These are phyloP conservation scores for Heterotis niloticus DNA, from an alignment of 2,113 vertebrate species.

Conservation along the genomic window DNA sequence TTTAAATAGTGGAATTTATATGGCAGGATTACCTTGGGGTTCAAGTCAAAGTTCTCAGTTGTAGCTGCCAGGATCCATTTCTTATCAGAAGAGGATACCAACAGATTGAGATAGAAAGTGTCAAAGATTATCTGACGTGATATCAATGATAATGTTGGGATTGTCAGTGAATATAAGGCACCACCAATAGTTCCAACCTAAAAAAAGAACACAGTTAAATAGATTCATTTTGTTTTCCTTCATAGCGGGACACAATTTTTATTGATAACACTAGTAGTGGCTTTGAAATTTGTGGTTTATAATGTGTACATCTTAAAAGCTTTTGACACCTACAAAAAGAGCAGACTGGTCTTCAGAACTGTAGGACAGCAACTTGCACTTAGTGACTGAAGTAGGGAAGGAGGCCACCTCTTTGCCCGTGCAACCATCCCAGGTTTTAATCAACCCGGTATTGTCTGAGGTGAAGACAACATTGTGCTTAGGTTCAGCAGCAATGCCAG, in stretches of 20 bases:
- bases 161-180: conserved; percentile 46
- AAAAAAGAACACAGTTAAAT: neutral
- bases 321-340: conserved; percentile 52
- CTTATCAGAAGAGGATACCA: conserved; percentile 60
- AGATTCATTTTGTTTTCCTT: no score
- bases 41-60: conserved; percentile 38
- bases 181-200: conserved; percentile 58
- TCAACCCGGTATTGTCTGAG: conserved; percentile 42
- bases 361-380: conserved; percentile 51
- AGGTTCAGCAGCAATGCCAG: conserved; percentile 48
- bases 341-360: conserved; percentile 46
- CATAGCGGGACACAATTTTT: neutral
- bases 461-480: conserved; percentile 54
- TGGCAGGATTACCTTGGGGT: conserved; percentile 52
- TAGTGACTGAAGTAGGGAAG: conserved; percentile 40
- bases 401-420: conserved; percentile 54
- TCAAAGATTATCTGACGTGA: conserved; percentile 49
- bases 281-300: neutral
- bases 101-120: conserved; percentile 41
- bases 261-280: neutral
- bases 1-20: neutral
- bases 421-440: conserved; percentile 59
- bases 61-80: conserved; percentile 54
- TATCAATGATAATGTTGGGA: conserved; percentile 47
- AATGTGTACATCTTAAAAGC: neutral